phyloP scores from a whole-genome alignment of 2,888 invertebrate genomes.

The Zelleria hepariella region DNA sequence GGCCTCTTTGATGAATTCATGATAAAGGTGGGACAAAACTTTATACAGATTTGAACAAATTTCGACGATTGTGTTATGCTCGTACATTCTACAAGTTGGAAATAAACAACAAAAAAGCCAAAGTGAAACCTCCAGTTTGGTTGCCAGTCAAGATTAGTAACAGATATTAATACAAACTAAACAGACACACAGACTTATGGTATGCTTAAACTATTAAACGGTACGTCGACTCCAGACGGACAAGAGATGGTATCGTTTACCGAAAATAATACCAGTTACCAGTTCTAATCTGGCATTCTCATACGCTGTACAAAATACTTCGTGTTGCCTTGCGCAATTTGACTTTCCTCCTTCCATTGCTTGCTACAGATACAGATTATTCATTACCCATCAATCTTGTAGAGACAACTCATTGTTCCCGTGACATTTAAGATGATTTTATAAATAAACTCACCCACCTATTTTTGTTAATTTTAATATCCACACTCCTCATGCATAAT shows the following conservation, averaged over 20 bases:
- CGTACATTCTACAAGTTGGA: not conserved
- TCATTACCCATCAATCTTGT: conserved; percentile 65
- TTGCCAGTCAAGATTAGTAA: conserved; percentile 54
- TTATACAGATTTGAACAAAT: not conserved
- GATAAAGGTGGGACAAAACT: not conserved
- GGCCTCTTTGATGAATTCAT: conserved; percentile 52
- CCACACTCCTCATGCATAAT: conserved; percentile 27
- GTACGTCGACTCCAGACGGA: conserved; percentile 48
- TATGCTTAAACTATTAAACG: conserved; percentile 58
- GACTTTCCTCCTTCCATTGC: conserved; percentile 43
- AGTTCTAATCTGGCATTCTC: conserved; percentile 52
- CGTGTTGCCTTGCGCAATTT: conserved; percentile 40
- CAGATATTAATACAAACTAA: conserved; percentile 19
- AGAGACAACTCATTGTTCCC: conserved; percentile 66
- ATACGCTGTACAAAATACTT: conserved; percentile 26
- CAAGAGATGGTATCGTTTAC: conserved; percentile 64
- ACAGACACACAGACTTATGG: conserved; percentile 22
- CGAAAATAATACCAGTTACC: conserved; percentile 53
- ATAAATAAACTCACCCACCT: conserved; percentile 52
- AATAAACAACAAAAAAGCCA: not conserved
- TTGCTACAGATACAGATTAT: conserved; percentile 55
- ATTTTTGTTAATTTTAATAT: conserved; percentile 45
- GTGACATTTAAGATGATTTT: conserved; percentile 64
- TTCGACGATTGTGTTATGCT: not conserved
- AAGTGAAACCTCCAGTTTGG: conserved; percentile 29